Evolutionary conservation across 2,888 invertebrate species (phyloP).

Genomic region (Dasypolia templi): DNA sequence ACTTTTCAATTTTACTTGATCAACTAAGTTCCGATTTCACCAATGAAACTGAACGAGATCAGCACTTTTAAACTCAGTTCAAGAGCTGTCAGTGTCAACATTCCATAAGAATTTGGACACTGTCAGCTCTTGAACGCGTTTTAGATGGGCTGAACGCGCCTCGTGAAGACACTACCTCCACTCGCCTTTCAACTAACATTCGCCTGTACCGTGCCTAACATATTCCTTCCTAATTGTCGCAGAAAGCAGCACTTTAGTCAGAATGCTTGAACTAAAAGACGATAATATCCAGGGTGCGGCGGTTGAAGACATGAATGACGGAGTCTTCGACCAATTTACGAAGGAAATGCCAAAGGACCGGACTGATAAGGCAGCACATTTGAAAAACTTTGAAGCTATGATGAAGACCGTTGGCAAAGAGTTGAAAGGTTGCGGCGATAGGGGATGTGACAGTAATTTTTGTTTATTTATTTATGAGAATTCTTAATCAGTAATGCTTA

Average conservation of each 20-base stretch:
- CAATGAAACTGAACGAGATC: no score
- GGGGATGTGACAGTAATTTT: conserved; percentile 77
- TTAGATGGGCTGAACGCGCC: no score
- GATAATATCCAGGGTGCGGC: conserved; percentile 66
- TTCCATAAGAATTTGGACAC: no score
- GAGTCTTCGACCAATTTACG: conserved; percentile 76
- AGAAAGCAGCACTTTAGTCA: conserved; percentile 78
- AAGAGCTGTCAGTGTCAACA: no score
- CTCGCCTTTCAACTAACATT: conserved; percentile 26
- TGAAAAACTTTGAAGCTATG: conserved; percentile 77
- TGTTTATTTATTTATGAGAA: neutral
- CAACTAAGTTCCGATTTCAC: neutral
- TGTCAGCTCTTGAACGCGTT: no score
- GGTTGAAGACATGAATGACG: conserved; percentile 70
- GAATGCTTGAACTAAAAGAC: conserved; percentile 77
- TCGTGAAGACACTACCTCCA: conserved; percentile 3
- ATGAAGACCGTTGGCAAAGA: conserved; percentile 72
- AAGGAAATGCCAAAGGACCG: conserved; percentile 74
- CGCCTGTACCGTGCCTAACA: conserved; percentile 42
- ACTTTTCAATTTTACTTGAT: neutral
- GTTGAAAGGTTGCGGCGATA: conserved; percentile 76
- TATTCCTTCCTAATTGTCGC: conserved; percentile 57
- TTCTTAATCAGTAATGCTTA: neutral
- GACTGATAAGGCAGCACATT: conserved; percentile 72
- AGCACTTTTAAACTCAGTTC: no score